phyloP scores from a whole-genome alignment of 2,888 invertebrate genomes.

The Eurois occulta region DNA sequence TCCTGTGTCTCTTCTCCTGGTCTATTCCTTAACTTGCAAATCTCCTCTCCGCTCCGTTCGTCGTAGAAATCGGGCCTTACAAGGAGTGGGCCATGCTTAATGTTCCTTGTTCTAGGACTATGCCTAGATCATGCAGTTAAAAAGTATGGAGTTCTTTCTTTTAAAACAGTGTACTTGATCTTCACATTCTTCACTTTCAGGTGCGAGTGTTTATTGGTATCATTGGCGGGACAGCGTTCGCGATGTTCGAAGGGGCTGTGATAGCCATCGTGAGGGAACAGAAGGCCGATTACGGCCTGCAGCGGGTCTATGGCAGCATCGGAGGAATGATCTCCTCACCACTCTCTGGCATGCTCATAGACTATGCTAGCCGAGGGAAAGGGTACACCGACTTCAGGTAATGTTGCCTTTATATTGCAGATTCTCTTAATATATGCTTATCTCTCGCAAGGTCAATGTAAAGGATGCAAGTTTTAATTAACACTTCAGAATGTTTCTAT shows the following conservation, averaged over 20 bases:
- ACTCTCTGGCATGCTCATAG: slow-evolving; percentile 93
- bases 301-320: slow-evolving; percentile 93
- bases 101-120: not conserved
- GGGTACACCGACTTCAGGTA: slow-evolving; percentile 94
- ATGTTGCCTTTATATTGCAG: slow-evolving; percentile 10
- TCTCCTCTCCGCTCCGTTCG: not conserved
- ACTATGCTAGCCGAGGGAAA: slow-evolving; percentile 93
- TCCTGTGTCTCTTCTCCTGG: not conserved
- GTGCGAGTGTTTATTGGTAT: slow-evolving; percentile 91
- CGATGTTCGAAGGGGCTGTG: slow-evolving; percentile 95
- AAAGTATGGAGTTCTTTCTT: not conserved
- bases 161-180: not conserved
- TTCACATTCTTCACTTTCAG: slow-evolving; percentile 68
- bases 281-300: slow-evolving; percentile 94
- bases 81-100: not conserved
- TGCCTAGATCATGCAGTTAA: not conserved
- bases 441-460: slow-evolving; percentile 16
- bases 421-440: slow-evolving; percentile 18
- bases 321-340: slow-evolving; percentile 96
- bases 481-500: slow-evolving; percentile 12
- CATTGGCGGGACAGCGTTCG: slow-evolving; percentile 93
- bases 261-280: slow-evolving; percentile 94
- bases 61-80: not conserved
- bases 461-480: slow-evolving; percentile 8
- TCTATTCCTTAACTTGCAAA: not conserved